phyloP scores from a whole-genome alignment of 2,888 invertebrate genomes.

The Vannuccia rotundouncinata region DNA sequence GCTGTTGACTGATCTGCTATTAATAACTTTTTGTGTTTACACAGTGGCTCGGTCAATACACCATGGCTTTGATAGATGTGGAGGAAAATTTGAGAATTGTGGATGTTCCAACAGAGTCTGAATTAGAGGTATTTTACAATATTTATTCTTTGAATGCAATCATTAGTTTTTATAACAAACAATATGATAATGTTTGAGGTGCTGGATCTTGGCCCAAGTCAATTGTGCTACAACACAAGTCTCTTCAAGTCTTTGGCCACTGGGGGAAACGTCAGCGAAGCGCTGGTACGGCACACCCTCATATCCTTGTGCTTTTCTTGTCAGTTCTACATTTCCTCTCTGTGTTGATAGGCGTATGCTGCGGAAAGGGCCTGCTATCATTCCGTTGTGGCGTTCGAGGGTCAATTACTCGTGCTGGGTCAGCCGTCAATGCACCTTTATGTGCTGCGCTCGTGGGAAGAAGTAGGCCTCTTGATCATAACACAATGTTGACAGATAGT shows the following conservation, averaged over 20 bases:
- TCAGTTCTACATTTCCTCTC: no score
- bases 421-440: slow-evolving; percentile 63
- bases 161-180: not conserved
- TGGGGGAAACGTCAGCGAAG: slow-evolving; percentile 81
- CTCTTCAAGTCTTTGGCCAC: slow-evolving; percentile 73
- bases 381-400: slow-evolving; percentile 65
- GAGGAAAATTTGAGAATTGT: slow-evolving; percentile 77
- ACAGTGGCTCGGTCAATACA: slow-evolving; percentile 74
- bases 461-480: slow-evolving; percentile 44
- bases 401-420: slow-evolving; percentile 67
- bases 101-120: slow-evolving; percentile 79
- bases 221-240: slow-evolving; percentile 57
- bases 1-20: no score
- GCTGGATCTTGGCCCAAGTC: slow-evolving; percentile 50
- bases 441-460: slow-evolving; percentile 59
- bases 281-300: slow-evolving; percentile 66
- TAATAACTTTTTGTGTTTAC: slow-evolving; percentile 47
- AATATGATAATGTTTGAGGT: slow-evolving; percentile 43
- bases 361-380: slow-evolving; percentile 72
- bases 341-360: slow-evolving; percentile 66
- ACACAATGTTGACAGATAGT: not conserved
- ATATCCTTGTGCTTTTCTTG: no score
- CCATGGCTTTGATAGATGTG: slow-evolving; percentile 75
- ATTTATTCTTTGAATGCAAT: not conserved
- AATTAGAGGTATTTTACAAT: slow-evolving; percentile 67